Evolutionary conservation across 2,888 invertebrate species (phyloP), one percentile per base, ranked within the genome.

Genomic region (Metalampra italica): DNA sequence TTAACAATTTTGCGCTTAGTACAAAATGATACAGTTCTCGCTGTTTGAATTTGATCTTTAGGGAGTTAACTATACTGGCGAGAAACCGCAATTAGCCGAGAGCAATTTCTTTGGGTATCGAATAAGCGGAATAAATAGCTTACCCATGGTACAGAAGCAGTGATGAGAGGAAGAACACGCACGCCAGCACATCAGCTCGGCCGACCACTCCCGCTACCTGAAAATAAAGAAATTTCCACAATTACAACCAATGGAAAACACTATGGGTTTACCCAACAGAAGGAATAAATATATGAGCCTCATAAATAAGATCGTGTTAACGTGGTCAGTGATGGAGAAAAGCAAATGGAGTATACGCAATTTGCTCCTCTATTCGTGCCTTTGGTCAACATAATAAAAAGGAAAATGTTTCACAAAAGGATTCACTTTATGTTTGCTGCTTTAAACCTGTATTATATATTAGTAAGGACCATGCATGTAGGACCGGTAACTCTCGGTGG

Each of bases 151-250:
- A 96, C 42, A 93, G 91, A 36, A 96, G 91, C 55, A 96, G 91
- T 0, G 96, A 94, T 52, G 95, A 89, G 7, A 96, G 91, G 78
- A 96, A 96, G 84, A 96, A 95, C 43, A 95, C 90, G 65, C 95
- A 95, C 7, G 96, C 95, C 49, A 97, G 83, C 2, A 97, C 93
- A 76, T 97, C 97, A 5, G 97, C 97, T 66, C 97, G 88, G 0
- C 97, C 97, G 0, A 97, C 97, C 51, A 96, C 93, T 49, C 95
- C 96, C 1, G 96, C 94, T 50, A 97, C 96, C 96, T 96, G 92
- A 29, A 55, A 72, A 63, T 8, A 39, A 39, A 39, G 15, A 39
- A n/a, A 39, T 14, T 34, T 4, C 11, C 11, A 9, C 9, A 34
- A 7, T 34, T 9, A 34, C 50, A 62, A 54, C 40, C 37, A 47